These are phyloP conservation scores for Orussus abietinus DNA, from an alignment of 1,140 invertebrate species.

Conservation along the genomic window DNA sequence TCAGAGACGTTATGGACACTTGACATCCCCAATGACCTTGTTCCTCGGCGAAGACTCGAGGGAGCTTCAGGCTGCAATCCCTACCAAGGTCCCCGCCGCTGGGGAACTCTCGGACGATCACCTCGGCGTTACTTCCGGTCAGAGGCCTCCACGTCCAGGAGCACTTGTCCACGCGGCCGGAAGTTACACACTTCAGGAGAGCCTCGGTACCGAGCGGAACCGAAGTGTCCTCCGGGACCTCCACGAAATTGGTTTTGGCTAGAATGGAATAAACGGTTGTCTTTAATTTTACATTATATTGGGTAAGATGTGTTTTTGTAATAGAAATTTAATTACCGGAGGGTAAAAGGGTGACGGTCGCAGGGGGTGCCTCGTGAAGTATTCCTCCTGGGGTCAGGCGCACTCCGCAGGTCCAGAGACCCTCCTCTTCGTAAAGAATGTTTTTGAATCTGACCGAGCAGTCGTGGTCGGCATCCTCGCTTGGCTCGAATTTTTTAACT, in stretches of 20 bases:
- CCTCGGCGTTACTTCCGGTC: conserved; percentile 26
- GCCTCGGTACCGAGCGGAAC: conserved; percentile 34
- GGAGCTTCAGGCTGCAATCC: conserved; percentile 43
- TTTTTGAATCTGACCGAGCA: conserved; percentile 50
- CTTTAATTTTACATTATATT: conserved; percentile 4
- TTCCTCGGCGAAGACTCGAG: conserved; percentile 32
- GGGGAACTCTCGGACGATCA: conserved; percentile 37
- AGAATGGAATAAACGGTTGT: conserved; percentile 17
- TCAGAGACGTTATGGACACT: conserved; percentile 33
- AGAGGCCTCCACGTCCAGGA: conserved; percentile 43
- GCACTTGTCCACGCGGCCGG: conserved; percentile 43
- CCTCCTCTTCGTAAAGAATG: conserved; percentile 48
- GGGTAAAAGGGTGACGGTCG: conserved; percentile 43
- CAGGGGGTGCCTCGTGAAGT: conserved; percentile 44
- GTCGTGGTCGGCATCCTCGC: conserved; percentile 44
- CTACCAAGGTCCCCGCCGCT: conserved; percentile 42
- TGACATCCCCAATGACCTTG: conserved; percentile 48
- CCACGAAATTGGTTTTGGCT: conserved; percentile 44
- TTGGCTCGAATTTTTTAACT: conserved; percentile 42
- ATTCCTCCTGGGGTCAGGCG: conserved; percentile 36
- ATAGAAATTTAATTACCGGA: conserved; percentile 27
- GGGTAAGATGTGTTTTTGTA: not conserved
- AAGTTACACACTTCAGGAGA: conserved; percentile 41
- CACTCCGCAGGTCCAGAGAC: conserved; percentile 50
- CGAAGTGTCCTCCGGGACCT: conserved; percentile 37